Base-by-base conservation (phyloP, 2,888 invertebrate genomes). In the Apotomis capreana region DNA sequence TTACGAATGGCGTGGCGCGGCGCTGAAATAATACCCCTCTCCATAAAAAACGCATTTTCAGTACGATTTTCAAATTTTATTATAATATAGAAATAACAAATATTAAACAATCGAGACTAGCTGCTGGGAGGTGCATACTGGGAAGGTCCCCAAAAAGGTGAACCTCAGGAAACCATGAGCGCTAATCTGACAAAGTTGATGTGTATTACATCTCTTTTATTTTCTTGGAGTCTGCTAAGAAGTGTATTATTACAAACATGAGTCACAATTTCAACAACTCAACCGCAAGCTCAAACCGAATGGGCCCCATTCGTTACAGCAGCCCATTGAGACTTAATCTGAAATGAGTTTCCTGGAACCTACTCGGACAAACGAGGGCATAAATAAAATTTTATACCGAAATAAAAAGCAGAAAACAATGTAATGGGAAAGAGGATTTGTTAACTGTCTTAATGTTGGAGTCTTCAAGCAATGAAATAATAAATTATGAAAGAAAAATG, bases 371-470 rank as follows among this genome's bases (percentile, higher is more conserved):
- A 52, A 70, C 62, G 40, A 40, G 51, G 40, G 63, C 36, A 52
- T 59, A 64, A 64, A 70, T 70, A 70, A 70, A 63, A 64, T 64
- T 70, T 70, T 70, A 70, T 64, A 58, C 36, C 44, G 52, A 62
- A 70, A 64, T 70, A 70, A 70, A 70, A 70, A 58, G 52, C 54
- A 12, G 57, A 49, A 61, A 49, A 54, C 57, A 62, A 69, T 51
- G 58, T 58, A 69, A 69, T 52, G 63, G 63, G 12, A 44, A 37
- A 58, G 51, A 57, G 58, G 63, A 63, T 57, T 69, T 62, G 54
- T 61, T 26, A 51, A 69, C n/a, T 46, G 52, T 70, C 63, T 59
- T 64, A 44, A 70, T 63, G 57, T 26, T 12, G 37, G 64, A 57
- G 55, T 65, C n/a, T 8, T 26, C 4, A 0, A n/a, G 15, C 12